Percentiles rank a stretch among this genome's conserved stretches.
Evolutionary conservation across 2,113 vertebrate species (phyloP).

Genomic region (Aldabrachelys gigantea): DNA sequence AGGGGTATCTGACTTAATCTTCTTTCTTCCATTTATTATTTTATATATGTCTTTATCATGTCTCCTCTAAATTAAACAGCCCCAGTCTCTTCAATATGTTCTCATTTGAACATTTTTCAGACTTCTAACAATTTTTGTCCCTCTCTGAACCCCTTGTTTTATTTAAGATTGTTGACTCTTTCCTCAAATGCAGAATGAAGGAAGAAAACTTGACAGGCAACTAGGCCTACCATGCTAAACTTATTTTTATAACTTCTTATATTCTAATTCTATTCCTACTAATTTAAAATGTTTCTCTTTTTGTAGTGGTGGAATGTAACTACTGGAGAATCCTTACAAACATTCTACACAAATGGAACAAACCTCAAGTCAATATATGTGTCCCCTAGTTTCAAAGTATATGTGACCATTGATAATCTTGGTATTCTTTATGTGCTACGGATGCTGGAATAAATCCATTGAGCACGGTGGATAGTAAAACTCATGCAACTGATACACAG

Average conservation of each 20-base stretch:
- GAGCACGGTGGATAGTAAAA: conserved; percentile 13
- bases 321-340: conserved; percentile 90
- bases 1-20: not conserved
- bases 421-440: conserved; percentile 94
- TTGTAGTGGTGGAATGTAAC: conserved; percentile 93
- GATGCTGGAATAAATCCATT: conserved; percentile 75
- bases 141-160: not conserved
- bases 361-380: conserved; percentile 91
- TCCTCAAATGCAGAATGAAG: not conserved
- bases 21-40: not conserved
- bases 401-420: conserved; percentile 94
- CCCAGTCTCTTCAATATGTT: not conserved
- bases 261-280: conserved; percentile 20
- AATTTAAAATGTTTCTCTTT: conserved; percentile 32
- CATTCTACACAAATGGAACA: conserved; percentile 92
- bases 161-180: not conserved
- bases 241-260: not conserved
- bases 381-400: conserved; percentile 89
- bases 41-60: not conserved
- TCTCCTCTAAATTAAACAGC: not conserved
- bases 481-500: not conserved
- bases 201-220: not conserved
- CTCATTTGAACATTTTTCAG: not conserved
- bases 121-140: not conserved
- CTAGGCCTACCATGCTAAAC: not conserved